phyloP scores from a whole-genome alignment of 2,113 vertebrate genomes.

The Stercorarius parasiticus region DNA sequence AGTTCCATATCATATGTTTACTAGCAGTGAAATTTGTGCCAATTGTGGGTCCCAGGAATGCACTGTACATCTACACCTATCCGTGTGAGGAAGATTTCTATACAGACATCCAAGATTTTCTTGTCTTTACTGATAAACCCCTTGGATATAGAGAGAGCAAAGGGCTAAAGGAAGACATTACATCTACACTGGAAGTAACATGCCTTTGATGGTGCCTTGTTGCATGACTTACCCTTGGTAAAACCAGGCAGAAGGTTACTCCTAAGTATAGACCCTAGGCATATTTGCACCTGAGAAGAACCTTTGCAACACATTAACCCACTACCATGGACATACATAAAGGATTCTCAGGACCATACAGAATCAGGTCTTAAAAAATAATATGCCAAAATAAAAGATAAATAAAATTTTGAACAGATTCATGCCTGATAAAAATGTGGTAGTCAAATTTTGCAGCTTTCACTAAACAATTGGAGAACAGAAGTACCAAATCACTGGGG shows the following conservation, averaged over 20 bases:
- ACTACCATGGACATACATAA: neutral
- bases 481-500: neutral
- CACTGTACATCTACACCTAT: neutral
- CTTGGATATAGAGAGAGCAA: neutral
- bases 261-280: neutral
- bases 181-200: neutral
- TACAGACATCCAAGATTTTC: neutral
- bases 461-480: conserved; percentile 19
- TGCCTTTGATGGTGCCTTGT: neutral
- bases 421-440: conserved; percentile 35
- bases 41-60: neutral
- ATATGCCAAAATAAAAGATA: neutral
- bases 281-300: neutral
- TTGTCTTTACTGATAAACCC: neutral
- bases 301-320: neutral
- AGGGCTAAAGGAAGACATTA: neutral
- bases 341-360: neutral
- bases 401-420: conserved; percentile 35
- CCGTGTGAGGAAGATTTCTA: neutral
- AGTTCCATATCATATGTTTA: neutral
- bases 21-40: neutral
- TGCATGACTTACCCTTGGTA: neutral
- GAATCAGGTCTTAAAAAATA: neutral
- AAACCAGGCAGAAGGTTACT: neutral
- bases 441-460: conserved; percentile 20